Conservation (phyloP, 92 coral and sea anemone genomes). For the Porites evermanni region DNA sequence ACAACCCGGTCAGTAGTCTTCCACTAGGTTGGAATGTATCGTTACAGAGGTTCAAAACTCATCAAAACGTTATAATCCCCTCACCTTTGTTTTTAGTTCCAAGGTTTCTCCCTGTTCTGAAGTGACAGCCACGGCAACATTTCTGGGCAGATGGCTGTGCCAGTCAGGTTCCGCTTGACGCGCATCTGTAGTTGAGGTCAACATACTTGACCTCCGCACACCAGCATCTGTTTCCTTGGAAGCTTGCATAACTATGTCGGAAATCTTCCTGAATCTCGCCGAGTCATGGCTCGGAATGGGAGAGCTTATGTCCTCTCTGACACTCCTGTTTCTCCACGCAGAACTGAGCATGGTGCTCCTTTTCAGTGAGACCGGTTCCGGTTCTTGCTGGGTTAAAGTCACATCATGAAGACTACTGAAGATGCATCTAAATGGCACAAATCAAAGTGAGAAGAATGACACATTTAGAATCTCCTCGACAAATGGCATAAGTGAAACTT, state of each 20-base stretch:
- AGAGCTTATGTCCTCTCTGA: conserved; percentile 30
- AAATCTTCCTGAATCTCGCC: conserved; percentile 53
- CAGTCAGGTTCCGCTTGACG: conserved; percentile 75
- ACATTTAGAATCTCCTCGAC: too few relatives aligned
- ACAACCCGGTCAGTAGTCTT: neutral
- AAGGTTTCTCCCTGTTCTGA: conserved; percentile 90
- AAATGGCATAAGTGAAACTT: too few relatives aligned
- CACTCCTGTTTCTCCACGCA: conserved; percentile 12
- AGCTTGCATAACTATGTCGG: conserved; percentile 53
- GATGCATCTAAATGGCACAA: conserved; percentile 59
- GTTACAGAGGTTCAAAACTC: neutral
- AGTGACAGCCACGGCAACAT: conserved; percentile 81
- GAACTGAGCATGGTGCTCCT: conserved; percentile 49
- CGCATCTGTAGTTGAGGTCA: conserved; percentile 48
- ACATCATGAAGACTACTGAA: conserved; percentile 78
- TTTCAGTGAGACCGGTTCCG: conserved; percentile 38
- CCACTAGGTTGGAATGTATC: neutral
- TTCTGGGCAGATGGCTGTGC: conserved; percentile 77
- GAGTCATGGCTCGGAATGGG: conserved; percentile 12
- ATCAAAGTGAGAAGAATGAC: neutral
- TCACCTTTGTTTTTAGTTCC: conserved; percentile 82
- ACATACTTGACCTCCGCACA: conserved; percentile 42
- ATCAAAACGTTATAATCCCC: neutral
- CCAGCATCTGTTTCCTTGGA: conserved; percentile 40
- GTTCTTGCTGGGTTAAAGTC: conserved; percentile 69